A percentile compares a stretch with the other conserved stretches of the same genome.
phyloP scores from a whole-genome alignment of 2,888 invertebrate genomes.

The Sesia apiformis region DNA sequence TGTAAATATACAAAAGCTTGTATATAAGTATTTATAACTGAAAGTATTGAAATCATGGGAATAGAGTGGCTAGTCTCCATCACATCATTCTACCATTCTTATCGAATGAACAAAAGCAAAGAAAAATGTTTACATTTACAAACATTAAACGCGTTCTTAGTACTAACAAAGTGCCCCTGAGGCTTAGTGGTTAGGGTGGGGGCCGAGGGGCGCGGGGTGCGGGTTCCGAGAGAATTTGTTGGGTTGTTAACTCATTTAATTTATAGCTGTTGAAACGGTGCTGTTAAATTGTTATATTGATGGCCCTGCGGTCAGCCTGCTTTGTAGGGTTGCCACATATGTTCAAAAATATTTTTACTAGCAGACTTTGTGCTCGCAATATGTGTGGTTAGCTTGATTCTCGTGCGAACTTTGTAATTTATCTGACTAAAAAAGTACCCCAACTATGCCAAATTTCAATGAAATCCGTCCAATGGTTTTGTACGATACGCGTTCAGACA shows the following conservation, averaged over 20 bases:
- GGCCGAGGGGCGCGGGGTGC: conserved; percentile 1
- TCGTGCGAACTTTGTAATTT: neutral
- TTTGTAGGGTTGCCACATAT: conserved; percentile 35
- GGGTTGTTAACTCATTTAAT: conserved; percentile 64
- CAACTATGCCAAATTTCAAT: too few species aligned
- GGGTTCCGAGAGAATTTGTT: conserved; percentile 32
- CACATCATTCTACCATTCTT: too few species aligned
- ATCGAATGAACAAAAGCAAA: neutral
- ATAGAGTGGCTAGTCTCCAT: too few species aligned
- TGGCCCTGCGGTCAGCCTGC: conserved; percentile 32
- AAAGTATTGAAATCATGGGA: too few species aligned
- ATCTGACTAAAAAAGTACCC: neutral
- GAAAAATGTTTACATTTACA: neutral
- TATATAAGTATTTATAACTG: too few species aligned
- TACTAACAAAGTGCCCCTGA: conserved; percentile 12
- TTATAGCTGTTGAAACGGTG: conserved; percentile 65
- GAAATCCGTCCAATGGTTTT: too few species aligned
- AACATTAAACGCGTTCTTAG: conserved; percentile 2
- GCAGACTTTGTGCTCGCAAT: too few species aligned
- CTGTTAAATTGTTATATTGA: conserved; percentile 71
- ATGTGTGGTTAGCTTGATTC: too few species aligned
- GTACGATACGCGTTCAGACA: too few species aligned
- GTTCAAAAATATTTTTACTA: too few species aligned
- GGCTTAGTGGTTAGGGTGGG: conserved; percentile 13
- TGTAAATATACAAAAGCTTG: too few species aligned